Evolutionary conservation across 2,797 vertebrate genomes (phyloP), one percentile per base, ranked within the genome.

Genomic region (Phalanger gymnotis): DNA sequence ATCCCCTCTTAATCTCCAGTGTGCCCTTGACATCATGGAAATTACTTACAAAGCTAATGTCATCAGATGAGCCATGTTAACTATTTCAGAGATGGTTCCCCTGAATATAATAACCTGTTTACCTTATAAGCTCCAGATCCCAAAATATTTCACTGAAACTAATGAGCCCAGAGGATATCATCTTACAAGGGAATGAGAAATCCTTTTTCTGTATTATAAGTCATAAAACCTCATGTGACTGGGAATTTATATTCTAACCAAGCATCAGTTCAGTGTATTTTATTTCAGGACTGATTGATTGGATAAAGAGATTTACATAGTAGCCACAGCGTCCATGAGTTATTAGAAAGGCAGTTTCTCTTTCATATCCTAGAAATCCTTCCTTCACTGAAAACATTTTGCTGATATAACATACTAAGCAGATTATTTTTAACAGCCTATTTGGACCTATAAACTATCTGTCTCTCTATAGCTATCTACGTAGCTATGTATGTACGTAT

Each of bases 1-100:
- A 99, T 98, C 98, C 98, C 93, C 96, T 97, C 98, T 97, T 99
- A 98, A 98, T 98, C 98, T 98, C 98, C 97, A 97, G 98, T 96
- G 96, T 98, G 98, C 98, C 98, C 98, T 98, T 98, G 98, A 98
- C 98, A 98, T 99, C 98, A 98, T 98, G 98, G 98, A 98, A 99
- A 99, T 98, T 98, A 98, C 97, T 98, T 98, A 98, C 97, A 98
- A 98, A 98, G 98, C 98, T 97, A 98, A 98, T 98, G 98, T 98
- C 98, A 98, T 98, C 97, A 98, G 98, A 98, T 98, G 98, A 98
- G 97, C 97, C 97, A 97, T 97, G 97, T 98, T 98, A 98, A 98
- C 98, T 97, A 95, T 98, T 98, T 98, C 98, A 98, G 98, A 97
- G 97, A 98, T 98, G 97, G 97, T 94, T 93, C 97, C 93, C 96